phyloP scores from a whole-genome alignment of 2,113 vertebrate genomes.

The Archilochus colubris region DNA sequence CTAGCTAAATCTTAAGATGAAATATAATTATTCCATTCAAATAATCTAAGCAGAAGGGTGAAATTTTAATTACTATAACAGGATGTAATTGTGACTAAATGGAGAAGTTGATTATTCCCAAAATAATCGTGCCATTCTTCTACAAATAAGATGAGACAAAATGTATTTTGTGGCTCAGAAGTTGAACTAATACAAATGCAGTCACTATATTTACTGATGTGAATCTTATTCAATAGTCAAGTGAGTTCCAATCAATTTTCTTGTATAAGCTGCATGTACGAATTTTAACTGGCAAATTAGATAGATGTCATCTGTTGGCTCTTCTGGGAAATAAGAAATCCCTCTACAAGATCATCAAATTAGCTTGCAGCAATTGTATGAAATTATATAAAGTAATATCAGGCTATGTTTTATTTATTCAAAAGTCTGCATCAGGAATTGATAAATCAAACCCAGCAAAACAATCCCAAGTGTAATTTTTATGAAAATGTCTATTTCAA shows the following conservation, averaged over 20 bases:
- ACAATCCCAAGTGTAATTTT: not conserved
- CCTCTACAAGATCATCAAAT: conserved; percentile 46
- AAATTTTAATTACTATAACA: conserved; percentile 71
- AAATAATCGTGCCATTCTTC: conserved; percentile 69
- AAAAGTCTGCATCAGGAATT: not conserved
- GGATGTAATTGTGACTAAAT: conserved; percentile 66
- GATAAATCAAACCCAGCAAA: not conserved
- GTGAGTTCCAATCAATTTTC: conserved; percentile 68
- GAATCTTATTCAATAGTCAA: conserved; percentile 69
- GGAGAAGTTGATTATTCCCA: conserved; percentile 72
- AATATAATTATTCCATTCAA: conserved; percentile 64
- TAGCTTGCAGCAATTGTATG: conserved; percentile 57
- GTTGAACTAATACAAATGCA: conserved; percentile 53
- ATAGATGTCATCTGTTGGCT: conserved; percentile 51
- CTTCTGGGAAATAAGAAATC: conserved; percentile 66
- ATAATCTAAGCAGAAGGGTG: conserved; percentile 46
- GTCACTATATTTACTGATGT: conserved; percentile 70
- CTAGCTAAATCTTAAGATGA: conserved; percentile 39
- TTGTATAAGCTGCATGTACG: conserved; percentile 46
- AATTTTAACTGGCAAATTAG: conserved; percentile 76
- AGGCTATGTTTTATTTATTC: conserved; percentile 37
- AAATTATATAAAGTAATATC: conserved; percentile 2
- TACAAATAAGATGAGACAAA: conserved; percentile 66
- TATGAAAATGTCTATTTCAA: conserved; percentile 5
- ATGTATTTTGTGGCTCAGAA: conserved; percentile 61